These are phyloP conservation scores for Chionomys nivalis DNA, from an alignment of 2,113 vertebrate genomes.

Conservation along the genomic window DNA sequence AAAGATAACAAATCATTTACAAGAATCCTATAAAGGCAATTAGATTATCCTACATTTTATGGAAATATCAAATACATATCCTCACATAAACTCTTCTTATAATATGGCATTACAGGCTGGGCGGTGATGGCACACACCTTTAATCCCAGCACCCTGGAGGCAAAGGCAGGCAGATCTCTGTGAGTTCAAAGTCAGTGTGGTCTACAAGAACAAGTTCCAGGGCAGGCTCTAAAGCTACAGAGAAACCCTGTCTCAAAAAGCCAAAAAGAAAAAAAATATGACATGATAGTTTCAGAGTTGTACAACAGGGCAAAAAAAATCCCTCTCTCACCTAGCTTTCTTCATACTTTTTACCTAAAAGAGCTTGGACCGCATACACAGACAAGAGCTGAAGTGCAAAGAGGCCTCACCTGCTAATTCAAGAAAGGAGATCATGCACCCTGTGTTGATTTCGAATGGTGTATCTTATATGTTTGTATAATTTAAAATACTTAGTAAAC, in stretches of 20 bases:
- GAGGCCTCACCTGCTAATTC: slow-evolving; percentile 12
- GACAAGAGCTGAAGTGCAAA: background rate
- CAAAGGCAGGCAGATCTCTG: too few relatives aligned
- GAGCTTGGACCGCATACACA: background rate
- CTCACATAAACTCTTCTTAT: slow-evolving; percentile 76
- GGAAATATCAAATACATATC: slow-evolving; percentile 80
- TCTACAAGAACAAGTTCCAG: too few relatives aligned
- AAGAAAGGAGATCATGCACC: slow-evolving; percentile 52
- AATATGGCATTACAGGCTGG: background rate
- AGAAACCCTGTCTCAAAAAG: too few relatives aligned
- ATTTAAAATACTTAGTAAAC: slow-evolving; percentile 67
- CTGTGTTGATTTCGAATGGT: slow-evolving; percentile 71
- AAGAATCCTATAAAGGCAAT: slow-evolving; percentile 80
- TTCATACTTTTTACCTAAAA: background rate
- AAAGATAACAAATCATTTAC: slow-evolving; percentile 81
- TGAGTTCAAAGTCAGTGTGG: too few relatives aligned
- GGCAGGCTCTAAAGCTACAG: too few relatives aligned
- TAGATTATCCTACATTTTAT: slow-evolving; percentile 77
- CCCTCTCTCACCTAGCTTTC: background rate
- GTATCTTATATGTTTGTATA: slow-evolving; percentile 63
- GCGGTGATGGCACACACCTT: too few relatives aligned
- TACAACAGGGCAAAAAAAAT: background rate
- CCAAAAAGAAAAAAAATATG: slow-evolving; percentile 34
- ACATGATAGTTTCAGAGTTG: background rate
- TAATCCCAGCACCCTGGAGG: too few relatives aligned